These are phyloP conservation scores for Hoplostethus mediterraneus DNA, from an alignment of 2,797 vertebrate species.

Conservation along the genomic window DNA sequence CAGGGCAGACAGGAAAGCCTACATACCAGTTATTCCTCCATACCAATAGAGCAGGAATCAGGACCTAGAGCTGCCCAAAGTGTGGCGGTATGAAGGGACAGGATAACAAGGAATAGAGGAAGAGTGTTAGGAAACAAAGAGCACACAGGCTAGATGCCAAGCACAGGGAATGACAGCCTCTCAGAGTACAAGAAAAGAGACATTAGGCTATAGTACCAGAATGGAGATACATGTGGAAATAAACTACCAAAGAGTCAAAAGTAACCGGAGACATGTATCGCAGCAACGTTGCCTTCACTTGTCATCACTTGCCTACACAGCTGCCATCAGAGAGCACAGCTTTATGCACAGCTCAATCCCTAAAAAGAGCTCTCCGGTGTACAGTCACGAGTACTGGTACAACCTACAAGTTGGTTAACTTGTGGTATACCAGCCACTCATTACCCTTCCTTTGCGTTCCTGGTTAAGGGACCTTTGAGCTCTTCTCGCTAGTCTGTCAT, in stretches of 20 bases:
- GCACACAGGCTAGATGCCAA: conserved; percentile 78
- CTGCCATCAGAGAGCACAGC: too few relatives aligned
- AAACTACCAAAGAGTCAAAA: conserved; percentile 7
- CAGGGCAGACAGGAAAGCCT: conserved; percentile 73
- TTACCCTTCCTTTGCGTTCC: not conserved
- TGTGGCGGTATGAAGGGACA: conserved; percentile 69
- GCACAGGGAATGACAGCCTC: conserved; percentile 54
- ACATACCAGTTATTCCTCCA: conserved; percentile 97
- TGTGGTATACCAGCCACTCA: not conserved
- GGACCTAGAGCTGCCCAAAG: conserved; percentile 92
- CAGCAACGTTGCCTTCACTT: not conserved
- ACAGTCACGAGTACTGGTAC: too few relatives aligned
- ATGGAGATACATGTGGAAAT: conserved; percentile 3
- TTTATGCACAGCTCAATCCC: too few relatives aligned
- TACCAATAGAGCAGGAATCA: conserved; percentile 95
- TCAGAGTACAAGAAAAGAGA: conserved; percentile 40
- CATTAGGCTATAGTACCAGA: conserved; percentile 13
- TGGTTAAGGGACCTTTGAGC: not conserved
- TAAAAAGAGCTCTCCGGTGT: too few relatives aligned
- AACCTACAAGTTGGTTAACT: too few relatives aligned
- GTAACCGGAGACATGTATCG: not conserved
- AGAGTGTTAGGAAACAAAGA: conserved; percentile 72
- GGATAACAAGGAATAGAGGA: conserved; percentile 65
- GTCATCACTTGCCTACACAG: too few relatives aligned
- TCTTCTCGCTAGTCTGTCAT: not conserved